Percentiles rank a stretch among this genome's conserved stretches.
These are phyloP conservation scores for Thecocarcelia acutangulata DNA, from an alignment of 2,888 invertebrate genomes.

Conservation along the genomic window DNA sequence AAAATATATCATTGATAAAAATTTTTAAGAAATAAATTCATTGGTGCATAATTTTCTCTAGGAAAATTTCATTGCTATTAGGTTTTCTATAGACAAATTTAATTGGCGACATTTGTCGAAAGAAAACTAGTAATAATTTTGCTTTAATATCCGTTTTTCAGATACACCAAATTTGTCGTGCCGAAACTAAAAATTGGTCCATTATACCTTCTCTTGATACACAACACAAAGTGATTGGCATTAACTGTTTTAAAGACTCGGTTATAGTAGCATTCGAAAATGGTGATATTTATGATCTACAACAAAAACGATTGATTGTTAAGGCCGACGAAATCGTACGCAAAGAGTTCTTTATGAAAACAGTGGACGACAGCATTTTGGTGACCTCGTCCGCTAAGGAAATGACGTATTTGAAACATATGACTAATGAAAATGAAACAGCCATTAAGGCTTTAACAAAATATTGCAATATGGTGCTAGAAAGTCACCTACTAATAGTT, in stretches of 20 bases:
- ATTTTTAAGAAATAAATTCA: too few relatives aligned
- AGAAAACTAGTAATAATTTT: too few relatives aligned
- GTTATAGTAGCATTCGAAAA: slow-evolving; percentile 76
- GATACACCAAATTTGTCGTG: slow-evolving; percentile 76
- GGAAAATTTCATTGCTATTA: too few relatives aligned
- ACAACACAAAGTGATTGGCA: slow-evolving; percentile 73
- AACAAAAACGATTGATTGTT: slow-evolving; percentile 67
- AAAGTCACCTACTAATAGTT: slow-evolving; percentile 74
- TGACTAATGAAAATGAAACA: slow-evolving; percentile 29
- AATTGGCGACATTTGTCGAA: too few relatives aligned
- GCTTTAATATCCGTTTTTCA: slow-evolving; percentile 32
- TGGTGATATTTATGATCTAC: slow-evolving; percentile 76
- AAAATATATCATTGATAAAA: too few relatives aligned
- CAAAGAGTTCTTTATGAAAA: slow-evolving; percentile 73
- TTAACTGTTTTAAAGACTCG: slow-evolving; percentile 70
- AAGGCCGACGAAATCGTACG: slow-evolving; percentile 20
- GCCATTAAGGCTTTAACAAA: slow-evolving; percentile 65
- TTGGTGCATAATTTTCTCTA: too few relatives aligned
- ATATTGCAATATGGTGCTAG: slow-evolving; percentile 70
- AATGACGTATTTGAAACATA: slow-evolving; percentile 67
- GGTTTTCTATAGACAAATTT: too few relatives aligned
- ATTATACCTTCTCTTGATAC: slow-evolving; percentile 69
- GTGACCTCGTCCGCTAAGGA: slow-evolving; percentile 71
- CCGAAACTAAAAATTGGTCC: slow-evolving; percentile 74
- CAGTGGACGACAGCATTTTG: slow-evolving; percentile 73